phyloP scores from a whole-genome alignment of 2,888 invertebrate species.

The Rhagophthalmus giganteus region DNA sequence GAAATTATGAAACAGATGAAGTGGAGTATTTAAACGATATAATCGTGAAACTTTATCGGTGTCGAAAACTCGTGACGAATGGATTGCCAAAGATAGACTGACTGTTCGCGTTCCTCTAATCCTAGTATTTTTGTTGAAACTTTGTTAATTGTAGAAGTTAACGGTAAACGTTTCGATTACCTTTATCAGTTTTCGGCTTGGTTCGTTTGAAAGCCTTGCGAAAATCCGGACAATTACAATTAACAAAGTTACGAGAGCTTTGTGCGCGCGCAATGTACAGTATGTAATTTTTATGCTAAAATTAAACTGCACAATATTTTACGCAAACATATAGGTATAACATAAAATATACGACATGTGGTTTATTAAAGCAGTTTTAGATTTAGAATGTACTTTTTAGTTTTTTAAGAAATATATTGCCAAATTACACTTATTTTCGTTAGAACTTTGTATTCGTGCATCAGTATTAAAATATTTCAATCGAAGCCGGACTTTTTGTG shows the following conservation, averaged over 20 bases:
- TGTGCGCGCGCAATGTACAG: too few species aligned
- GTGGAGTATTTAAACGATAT: constrained; percentile 60
- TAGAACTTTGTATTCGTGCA: too few species aligned
- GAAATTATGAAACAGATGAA: constrained; percentile 80
- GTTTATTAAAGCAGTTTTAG: not conserved
- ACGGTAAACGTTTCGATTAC: not conserved
- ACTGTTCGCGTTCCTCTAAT: not conserved
- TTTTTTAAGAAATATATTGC: too few species aligned
- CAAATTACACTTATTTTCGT: too few species aligned
- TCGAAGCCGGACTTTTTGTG: too few species aligned
- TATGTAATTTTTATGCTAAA: too few species aligned
- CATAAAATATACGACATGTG: constrained; percentile 2
- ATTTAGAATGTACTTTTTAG: too few species aligned
- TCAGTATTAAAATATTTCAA: too few species aligned
- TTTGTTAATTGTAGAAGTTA: not conserved
- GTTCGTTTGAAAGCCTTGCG: too few species aligned
- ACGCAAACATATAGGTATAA: too few species aligned
- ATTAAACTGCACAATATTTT: too few species aligned
- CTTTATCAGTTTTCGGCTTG: not conserved
- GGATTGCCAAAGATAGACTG: not conserved
- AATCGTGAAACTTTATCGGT: not conserved
- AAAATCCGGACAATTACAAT: not conserved
- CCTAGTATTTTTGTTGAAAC: not conserved
- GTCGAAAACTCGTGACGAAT: not conserved
- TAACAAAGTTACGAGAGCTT: not conserved